Conservation (phyloP, 1,140 invertebrate species). For the Megathymus violae region DNA sequence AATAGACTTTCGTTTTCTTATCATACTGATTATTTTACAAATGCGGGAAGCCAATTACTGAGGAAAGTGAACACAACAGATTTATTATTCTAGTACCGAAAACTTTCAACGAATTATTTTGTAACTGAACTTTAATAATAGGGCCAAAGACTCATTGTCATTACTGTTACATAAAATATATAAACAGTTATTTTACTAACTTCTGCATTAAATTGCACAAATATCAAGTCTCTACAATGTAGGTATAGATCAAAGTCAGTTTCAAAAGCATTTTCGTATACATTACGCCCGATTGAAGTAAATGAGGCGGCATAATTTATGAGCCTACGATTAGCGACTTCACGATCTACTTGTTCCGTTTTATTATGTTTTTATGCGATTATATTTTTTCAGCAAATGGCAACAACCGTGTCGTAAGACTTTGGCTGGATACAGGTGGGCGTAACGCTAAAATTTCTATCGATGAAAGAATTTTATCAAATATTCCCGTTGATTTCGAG, state of each 20-base stretch:
- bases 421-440: conserved; percentile 85
- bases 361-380: conserved; percentile 14
- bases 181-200: neutral
- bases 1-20: too few relatives aligned
- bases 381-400: conserved; percentile 82
- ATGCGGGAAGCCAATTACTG: too few relatives aligned
- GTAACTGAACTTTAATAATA: too few relatives aligned
- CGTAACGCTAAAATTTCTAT: conserved; percentile 84
- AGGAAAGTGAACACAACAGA: too few relatives aligned
- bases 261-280: conserved; percentile 38
- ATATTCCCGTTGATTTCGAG: conserved; percentile 70
- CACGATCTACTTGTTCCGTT: conserved; percentile 51
- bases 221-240: neutral
- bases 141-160: too few relatives aligned
- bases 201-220: neutral
- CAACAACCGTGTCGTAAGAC: conserved; percentile 84
- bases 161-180: too few relatives aligned
- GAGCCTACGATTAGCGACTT: conserved; percentile 45
- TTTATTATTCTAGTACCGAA: too few relatives aligned
- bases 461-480: conserved; percentile 79
- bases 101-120: too few relatives aligned
- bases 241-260: conserved; percentile 12
- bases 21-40: too few relatives aligned
- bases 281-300: conserved; percentile 38
- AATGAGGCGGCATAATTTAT: conserved; percentile 50